Conservation (phyloP, 2,888 invertebrate genomes). For the Stenolophus ochropezus region DNA sequence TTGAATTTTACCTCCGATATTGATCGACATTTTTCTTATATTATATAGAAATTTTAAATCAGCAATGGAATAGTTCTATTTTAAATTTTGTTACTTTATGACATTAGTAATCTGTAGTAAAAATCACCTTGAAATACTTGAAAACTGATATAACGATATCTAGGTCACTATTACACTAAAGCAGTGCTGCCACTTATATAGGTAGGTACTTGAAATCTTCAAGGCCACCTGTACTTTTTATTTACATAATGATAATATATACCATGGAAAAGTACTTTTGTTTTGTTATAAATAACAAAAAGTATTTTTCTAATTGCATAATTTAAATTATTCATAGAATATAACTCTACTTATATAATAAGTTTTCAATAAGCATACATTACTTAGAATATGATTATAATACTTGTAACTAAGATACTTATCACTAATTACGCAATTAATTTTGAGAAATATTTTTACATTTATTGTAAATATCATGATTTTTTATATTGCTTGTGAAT, state of each 20-base stretch:
- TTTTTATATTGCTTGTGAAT: too few species aligned
- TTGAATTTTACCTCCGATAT: conserved; percentile 52
- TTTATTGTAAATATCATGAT: too few species aligned
- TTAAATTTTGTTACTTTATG: neutral
- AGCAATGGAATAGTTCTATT: neutral
- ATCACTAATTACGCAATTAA: too few species aligned
- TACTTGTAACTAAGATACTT: too few species aligned
- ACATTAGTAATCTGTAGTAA: neutral
- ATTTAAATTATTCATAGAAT: too few species aligned
- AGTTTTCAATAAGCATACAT: too few species aligned
- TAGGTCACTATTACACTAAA: neutral
- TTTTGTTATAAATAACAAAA: too few species aligned
- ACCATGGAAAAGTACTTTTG: neutral
- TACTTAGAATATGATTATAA: too few species aligned
- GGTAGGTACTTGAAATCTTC: neutral
- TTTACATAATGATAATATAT: neutral
- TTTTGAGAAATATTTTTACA: too few species aligned
- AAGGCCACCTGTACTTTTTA: neutral
- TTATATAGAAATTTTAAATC: neutral
- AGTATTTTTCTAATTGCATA: too few species aligned
- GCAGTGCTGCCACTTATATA: conserved; percentile 22
- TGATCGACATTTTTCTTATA: conserved; percentile 45
- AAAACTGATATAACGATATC: neutral
- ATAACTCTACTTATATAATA: too few species aligned
- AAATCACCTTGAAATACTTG: neutral